Conservation (phyloP, 2,888 invertebrate species). For the Horisme vitalbata region DNA sequence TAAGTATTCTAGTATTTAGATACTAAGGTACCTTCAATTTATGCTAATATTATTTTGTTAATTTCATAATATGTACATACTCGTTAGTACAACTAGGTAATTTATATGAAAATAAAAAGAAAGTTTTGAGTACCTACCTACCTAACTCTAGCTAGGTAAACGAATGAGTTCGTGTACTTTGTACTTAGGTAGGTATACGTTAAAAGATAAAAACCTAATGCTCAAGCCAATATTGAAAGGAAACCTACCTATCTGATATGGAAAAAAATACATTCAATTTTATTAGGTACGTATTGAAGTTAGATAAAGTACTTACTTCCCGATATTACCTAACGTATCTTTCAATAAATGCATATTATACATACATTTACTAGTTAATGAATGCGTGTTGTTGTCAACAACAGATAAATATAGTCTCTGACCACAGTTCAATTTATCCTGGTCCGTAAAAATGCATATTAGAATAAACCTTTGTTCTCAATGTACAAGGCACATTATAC, state of each 20-base stretch:
- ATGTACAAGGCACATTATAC: conserved; percentile 1
- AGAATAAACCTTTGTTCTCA: background rate
- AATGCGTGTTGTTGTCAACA: conserved; percentile 3
- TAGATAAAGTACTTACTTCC: background rate
- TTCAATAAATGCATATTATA: background rate
- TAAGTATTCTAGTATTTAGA: conserved; percentile 6
- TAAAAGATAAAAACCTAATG: no score
- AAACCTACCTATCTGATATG: no score
- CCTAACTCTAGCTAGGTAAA: no score
- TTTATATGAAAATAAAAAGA: no score
- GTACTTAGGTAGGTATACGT: no score
- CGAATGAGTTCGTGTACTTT: no score
- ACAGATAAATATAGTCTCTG: background rate
- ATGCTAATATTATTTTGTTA: no score
- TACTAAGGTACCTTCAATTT: background rate
- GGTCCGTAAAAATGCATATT: background rate
- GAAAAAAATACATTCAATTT: no score
- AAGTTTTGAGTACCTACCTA: no score
- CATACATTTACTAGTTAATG: background rate
- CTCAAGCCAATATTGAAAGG: no score
- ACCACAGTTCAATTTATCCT: conserved; percentile 14
- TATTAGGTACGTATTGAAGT: background rate
- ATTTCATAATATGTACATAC: no score
- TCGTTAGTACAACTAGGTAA: no score
- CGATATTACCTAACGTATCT: background rate